phyloP scores from a whole-genome alignment of 1,140 invertebrate genomes.

The Papilio glaucus region DNA sequence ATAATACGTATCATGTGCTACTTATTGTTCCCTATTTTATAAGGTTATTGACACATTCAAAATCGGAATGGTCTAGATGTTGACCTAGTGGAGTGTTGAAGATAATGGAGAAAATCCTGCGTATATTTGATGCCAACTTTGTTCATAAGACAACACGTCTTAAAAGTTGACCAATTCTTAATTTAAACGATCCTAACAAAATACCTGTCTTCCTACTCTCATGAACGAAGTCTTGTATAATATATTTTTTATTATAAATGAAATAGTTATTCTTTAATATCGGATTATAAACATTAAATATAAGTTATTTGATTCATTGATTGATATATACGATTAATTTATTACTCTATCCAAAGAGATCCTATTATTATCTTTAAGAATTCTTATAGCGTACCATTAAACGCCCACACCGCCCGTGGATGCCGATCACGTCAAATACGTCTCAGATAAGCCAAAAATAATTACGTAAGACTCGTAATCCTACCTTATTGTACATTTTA shows the following conservation, averaged over 20 bases:
- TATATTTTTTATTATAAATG: background rate
- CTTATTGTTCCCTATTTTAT: no score
- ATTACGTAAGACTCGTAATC: conserved; percentile 17
- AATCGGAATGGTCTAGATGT: no score
- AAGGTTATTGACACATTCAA: no score
- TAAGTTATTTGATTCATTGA: conserved; percentile 25
- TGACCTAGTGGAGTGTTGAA: no score
- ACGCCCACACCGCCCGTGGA: conserved; percentile 17
- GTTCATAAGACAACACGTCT: no score
- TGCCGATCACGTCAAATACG: conserved; percentile 23
- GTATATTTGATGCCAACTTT: no score
- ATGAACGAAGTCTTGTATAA: background rate
- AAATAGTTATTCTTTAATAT: background rate
- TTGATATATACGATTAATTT: conserved; percentile 29
- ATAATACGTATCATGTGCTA: no score
- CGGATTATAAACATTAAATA: conserved; percentile 6
- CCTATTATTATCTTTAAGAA: conserved; percentile 22
- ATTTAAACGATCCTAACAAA: background rate
- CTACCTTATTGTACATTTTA: conserved; percentile 6
- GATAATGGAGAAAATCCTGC: no score
- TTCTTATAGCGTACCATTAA: conserved; percentile 3
- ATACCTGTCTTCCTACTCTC: background rate
- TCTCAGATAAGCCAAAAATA: conserved; percentile 30
- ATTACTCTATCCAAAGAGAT: conserved; percentile 26
- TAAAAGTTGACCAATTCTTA: background rate